Conservation (phyloP, 1,140 invertebrate species). For the Zaprionus davidi region DNA sequence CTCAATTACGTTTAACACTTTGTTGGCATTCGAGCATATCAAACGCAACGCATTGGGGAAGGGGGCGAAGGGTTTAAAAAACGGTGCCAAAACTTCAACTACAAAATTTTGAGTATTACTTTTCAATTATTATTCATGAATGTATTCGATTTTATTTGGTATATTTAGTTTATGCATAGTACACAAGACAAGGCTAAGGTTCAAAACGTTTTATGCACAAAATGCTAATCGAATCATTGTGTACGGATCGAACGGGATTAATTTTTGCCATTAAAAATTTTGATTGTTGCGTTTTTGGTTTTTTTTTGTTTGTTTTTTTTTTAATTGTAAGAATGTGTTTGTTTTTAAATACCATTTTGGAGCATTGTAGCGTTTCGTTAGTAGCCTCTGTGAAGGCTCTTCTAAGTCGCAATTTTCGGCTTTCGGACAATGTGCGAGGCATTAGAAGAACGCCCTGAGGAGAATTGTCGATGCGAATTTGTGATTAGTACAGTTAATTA, state of each 20-base stretch:
- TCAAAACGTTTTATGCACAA: conserved; percentile 32
- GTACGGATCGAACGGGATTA: conserved; percentile 19
- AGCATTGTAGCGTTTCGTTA: conserved; percentile 93
- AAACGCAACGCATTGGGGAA: conserved; percentile 14
- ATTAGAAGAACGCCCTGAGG: conserved; percentile 93
- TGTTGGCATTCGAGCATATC: conserved; percentile 16
- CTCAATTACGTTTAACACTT: conserved; percentile 23
- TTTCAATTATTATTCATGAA: neutral
- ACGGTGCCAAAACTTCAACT: conserved; percentile 32
- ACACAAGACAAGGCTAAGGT: conserved; percentile 5
- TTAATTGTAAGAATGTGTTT: conserved; percentile 8
- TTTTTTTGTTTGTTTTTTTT: conserved; percentile 16
- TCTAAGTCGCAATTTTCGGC: conserved; percentile 91
- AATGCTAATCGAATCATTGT: conserved; percentile 9
- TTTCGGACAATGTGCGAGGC: conserved; percentile 93
- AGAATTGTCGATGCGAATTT: conserved; percentile 68
- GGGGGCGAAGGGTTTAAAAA: conserved; percentile 1
- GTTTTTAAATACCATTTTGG: conserved; percentile 90
- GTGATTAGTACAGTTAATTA: conserved; percentile 68
- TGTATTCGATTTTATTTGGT: conserved; percentile 14
- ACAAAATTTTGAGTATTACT: conserved; percentile 17
- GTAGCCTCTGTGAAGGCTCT: conserved; percentile 94
- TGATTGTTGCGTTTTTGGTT: conserved; percentile 1
- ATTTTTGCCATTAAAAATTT: neutral
- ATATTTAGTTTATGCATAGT: conserved; percentile 19